Evolutionary conservation across 2,888 invertebrate genomes (phyloP), one percentile per base, ranked within the genome.

Genomic region (Ephialtes manifestator): DNA sequence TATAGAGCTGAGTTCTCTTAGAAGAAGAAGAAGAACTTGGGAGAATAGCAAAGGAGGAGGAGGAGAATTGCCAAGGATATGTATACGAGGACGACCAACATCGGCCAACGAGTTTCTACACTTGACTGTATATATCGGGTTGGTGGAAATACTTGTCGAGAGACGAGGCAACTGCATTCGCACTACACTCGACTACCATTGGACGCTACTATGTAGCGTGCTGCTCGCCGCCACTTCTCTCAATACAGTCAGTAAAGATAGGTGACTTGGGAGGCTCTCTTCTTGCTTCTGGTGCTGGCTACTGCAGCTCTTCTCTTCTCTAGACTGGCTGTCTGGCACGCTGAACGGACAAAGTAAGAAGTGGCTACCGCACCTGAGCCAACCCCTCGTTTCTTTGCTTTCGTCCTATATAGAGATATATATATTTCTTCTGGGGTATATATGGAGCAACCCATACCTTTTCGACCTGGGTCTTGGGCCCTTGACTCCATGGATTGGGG

Each of bases 301-400:
- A 46, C 68, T 46, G 11, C 35, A 8, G 39, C 39, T 48, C 65
- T 67, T 51, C 70, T 31, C 31, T 35, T 28, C 39, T 55, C 48
- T 43, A 35, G 35, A 53, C 39, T 24, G 53, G 28, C 67, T 55
- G 55, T 55, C 72, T 43, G 72, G 24, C 39, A 24, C 72, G 55
- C 55, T 24, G 43, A 72, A 10, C 55, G 72, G 55, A 72, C 72
- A 72, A 72, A 72, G 72, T 72, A 39, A 72, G 72, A 72, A 72
- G 72, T 58, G 72, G 55, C 55, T 28, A 43, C 55, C 53, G 55
- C 76, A 77, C 76, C 76, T 77, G 76, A 77, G 67, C 76, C 65
- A 13, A 8, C 24, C 24, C 51, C 55, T 24, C 55, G 55, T 13
- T n/a, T 51, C 58, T 55, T 20, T 67, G 4, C 53, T 2, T 46